These are phyloP conservation scores for Sarcophaga carnaria DNA, from an alignment of 2,888 invertebrate genomes.

Conservation along the genomic window DNA sequence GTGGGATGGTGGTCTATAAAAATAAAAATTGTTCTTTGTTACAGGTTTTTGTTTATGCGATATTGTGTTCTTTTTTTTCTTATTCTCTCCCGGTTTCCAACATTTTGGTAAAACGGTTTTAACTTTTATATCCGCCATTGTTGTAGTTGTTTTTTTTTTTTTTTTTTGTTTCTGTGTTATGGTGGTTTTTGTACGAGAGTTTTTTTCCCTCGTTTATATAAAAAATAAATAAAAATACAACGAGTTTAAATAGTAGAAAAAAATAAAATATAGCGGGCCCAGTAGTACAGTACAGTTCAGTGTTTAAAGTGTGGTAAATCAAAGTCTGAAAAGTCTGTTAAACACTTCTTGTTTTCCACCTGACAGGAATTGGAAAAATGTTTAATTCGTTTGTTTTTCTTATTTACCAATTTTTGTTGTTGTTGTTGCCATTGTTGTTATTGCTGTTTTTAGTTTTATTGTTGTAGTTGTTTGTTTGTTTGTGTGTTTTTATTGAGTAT, in stretches of 20 bases:
- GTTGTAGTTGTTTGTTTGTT: background rate
- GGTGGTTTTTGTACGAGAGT: slow-evolving; percentile 36
- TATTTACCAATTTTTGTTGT: slow-evolving; percentile 32
- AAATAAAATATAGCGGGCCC: background rate
- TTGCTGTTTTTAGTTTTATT: slow-evolving; percentile 3
- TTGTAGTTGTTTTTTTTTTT: slow-evolving; percentile 50
- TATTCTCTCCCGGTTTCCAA: slow-evolving; percentile 8
- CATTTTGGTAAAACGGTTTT: slow-evolving; percentile 66
- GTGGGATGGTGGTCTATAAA: slow-evolving; percentile 40
- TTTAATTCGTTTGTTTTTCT: slow-evolving; percentile 59
- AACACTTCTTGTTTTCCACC: slow-evolving; percentile 69
- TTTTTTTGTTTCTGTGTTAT: slow-evolving; percentile 39
- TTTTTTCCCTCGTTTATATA: slow-evolving; percentile 7
- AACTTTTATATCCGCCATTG: slow-evolving; percentile 68
- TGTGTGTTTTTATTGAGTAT: slow-evolving; percentile 9
- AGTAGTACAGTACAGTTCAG: slow-evolving; percentile 23
- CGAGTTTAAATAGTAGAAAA: background rate
- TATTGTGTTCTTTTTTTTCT: background rate
- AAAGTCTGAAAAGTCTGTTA: slow-evolving; percentile 68
- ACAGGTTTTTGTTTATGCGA: slow-evolving; percentile 4
- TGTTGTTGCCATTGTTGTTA: slow-evolving; percentile 1
- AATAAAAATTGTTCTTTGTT: slow-evolving; percentile 46
- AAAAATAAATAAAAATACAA: background rate
- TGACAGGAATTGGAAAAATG: slow-evolving; percentile 61
- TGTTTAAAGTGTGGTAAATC: slow-evolving; percentile 68